Evolutionary conservation across 2,113 vertebrate species (phyloP), one percentile per base, ranked within the genome.

Genomic region (Numida meleagris): DNA sequence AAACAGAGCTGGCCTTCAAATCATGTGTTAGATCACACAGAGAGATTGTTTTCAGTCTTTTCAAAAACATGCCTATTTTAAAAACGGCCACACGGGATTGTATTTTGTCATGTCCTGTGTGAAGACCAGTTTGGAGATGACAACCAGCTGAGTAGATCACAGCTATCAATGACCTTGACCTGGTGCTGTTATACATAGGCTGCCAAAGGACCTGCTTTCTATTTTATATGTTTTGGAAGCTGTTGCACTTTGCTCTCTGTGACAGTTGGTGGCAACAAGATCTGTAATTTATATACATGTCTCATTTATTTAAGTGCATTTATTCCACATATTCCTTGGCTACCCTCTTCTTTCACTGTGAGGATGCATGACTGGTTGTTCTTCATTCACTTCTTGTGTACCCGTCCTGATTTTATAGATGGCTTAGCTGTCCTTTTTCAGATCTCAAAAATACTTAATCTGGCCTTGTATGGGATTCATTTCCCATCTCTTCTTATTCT

Each of bases 401-500:
- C 31, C 6, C 33, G 20, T 53, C 42, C 21, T 88, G 40, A 89
- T 83, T 73, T 73, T 87, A 36, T 23, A 73, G 45, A 15, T 82
- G 62, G 12, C n/a, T 94, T 88, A 86, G 63, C 58, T 86, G 79
- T 91, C 31, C 25, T 90, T 77, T 86, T 63, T 71, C 50, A 90
- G 63, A 88, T 24, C 38, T 88, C 75, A 59, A 5, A 74, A 71
- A 16, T 83, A 59, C 29, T 88, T 94, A 88, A 71, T 88, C 40
- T 88, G 36, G 51, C 42, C 29, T 57, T 63, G 11, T 51, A 67
- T 46, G 33, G 19, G 24, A 71, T 90, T 82, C 63, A n/a, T 73
- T 88, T 96, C 42, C 71, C 29, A 63, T 95, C 65, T 86, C 68
- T 88, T 90, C 61, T 68, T 90, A 78, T 73, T 87, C 40, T 75